Base-by-base conservation (phyloP, 2,113 vertebrate species). In the Siniperca knerii region DNA sequence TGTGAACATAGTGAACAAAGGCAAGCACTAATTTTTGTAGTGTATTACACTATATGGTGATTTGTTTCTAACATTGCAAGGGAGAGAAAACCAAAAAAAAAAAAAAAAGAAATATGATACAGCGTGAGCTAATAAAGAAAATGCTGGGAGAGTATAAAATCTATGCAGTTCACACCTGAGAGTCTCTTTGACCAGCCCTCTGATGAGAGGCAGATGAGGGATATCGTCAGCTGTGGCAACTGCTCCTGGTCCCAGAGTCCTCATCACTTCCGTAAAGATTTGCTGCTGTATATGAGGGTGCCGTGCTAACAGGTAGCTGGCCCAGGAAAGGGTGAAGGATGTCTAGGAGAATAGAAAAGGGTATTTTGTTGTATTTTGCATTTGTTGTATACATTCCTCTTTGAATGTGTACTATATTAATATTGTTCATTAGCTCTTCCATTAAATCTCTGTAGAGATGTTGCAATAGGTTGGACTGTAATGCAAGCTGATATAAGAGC, bases 111-210 rank as follows among this genome's bases (percentile, higher is more conserved):
- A 78, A 15, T 29, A 1, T 7, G 7, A 13, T 6, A 61, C 2
- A 2, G 50, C 0, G 2, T 54, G 12, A 73, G 46, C 33, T 16
- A 15, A 16, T 10, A 8, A 58, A 23, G 40, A 37, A 58, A 11
- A 66, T 21, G 3, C 29, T 4, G 8, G 16, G 0, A 10, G 1
- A n/a, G 9, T 20, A 9, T 4, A 61, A 40, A 60, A 66, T 65
- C 0, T 21, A 50, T 8, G 44, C 33, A 61, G 29, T 71, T 25
- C 70, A 50, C 87, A 98, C 97, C 97, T 96, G 82, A 98, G 95
- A 0, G 97, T 98, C 92, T 99, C 97, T 94, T 98, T 99, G 55
- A 98, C 96, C 50, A 98, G 95, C 62, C 97, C 97, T 84, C 96
- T 96, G 89, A 98, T 95, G 79, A 97, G 94, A 33, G 97, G 97